Evolutionary conservation across 37 sponge, comb jelly and placozoan species (phyloP).

Genomic region (Cliona cf. orientalis): DNA sequence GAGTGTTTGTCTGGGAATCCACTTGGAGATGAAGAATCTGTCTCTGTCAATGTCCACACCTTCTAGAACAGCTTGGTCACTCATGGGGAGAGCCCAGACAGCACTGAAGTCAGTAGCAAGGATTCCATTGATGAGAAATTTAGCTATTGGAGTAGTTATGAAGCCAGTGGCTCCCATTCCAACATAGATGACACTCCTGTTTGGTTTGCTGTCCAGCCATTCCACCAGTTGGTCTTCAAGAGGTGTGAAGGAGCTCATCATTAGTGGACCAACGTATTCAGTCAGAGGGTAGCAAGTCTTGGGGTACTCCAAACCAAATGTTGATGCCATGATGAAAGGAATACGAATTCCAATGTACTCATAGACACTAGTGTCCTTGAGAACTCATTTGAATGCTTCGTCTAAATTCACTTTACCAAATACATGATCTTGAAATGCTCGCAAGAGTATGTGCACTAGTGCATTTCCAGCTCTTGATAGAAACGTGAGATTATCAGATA

Average conservation of each 20-base stretch:
- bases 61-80: slow-evolving; percentile 13
- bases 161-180: slow-evolving; percentile 26
- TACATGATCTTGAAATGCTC: not conserved
- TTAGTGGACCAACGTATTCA: slow-evolving; percentile 9
- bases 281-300: not conserved
- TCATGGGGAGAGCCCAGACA: slow-evolving; percentile 39
- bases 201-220: slow-evolving; percentile 19
- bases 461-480: too few relatives aligned
- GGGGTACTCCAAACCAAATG: not conserved
- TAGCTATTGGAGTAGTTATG: not conserved
- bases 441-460: not conserved
- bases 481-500: too few relatives aligned
- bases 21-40: slow-evolving; percentile 31
- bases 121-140: not conserved
- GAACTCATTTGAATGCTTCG: not conserved
- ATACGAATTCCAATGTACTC: not conserved
- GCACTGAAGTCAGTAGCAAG: slow-evolving; percentile 26
- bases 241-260: not conserved
- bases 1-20: slow-evolving; percentile 47
- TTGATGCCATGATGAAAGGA: not conserved
- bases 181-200: slow-evolving; percentile 18
- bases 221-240: not conserved
- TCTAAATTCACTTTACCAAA: not conserved
- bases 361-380: not conserved
- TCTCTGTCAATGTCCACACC: slow-evolving; percentile 18